phyloP scores from a whole-genome alignment of 1,140 invertebrate genomes.

The Drosophila seguyi region DNA sequence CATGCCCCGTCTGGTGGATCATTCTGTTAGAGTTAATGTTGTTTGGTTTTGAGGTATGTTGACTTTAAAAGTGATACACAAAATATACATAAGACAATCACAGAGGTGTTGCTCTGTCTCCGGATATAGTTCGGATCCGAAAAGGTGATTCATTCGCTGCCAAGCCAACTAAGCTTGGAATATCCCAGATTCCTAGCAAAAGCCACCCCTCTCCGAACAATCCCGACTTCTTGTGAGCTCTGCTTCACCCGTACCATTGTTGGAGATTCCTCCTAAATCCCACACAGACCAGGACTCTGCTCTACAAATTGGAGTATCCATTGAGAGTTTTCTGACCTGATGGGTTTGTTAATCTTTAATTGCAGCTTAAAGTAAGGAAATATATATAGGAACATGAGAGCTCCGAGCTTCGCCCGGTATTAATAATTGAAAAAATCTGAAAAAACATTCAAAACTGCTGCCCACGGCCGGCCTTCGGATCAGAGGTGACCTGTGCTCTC shows the following conservation, averaged over 20 bases:
- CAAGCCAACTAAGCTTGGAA: constrained; percentile 2
- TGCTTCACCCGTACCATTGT: too few relatives aligned
- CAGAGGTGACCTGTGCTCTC: constrained; percentile 54
- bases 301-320: neutral
- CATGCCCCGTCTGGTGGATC: neutral
- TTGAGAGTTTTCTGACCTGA: neutral
- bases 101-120: neutral
- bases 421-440: neutral
- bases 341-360: neutral
- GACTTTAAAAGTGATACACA: constrained; percentile 17
- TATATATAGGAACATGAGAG: neutral
- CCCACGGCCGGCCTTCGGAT: neutral
- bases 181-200: too few relatives aligned
- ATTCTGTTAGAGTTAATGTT: neutral
- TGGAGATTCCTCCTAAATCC: neutral
- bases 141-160: neutral
- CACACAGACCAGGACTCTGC: neutral
- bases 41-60: constrained; percentile 1
- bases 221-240: too few relatives aligned
- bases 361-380: neutral
- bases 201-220: too few relatives aligned
- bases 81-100: constrained; percentile 4
- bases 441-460: constrained; percentile 10
- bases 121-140: too few relatives aligned
- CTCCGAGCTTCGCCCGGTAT: neutral